These are phyloP conservation scores for Garrulus glandarius DNA, from an alignment of 2,797 vertebrate genomes.

Conservation along the genomic window DNA sequence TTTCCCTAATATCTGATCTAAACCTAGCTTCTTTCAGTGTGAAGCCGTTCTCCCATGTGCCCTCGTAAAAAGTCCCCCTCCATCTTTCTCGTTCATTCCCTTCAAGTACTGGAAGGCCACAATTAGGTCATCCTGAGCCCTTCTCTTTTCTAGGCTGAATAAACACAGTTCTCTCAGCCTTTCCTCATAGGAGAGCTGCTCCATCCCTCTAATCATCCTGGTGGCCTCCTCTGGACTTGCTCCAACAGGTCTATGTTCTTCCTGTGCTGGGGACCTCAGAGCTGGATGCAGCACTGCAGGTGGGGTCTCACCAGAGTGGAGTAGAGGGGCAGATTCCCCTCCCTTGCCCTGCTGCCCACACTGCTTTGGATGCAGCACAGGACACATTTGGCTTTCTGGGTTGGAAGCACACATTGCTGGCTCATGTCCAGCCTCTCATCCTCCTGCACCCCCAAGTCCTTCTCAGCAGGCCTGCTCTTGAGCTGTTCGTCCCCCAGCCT, in stretches of 20 bases:
- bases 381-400: neutral
- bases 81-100: neutral
- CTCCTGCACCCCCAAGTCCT: neutral
- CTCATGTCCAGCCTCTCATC: neutral
- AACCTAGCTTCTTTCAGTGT: neutral
- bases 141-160: neutral
- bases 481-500: neutral
- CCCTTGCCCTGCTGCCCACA: accelerated
- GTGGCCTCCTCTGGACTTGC: neutral
- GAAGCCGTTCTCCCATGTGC: neutral
- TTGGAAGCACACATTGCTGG: neutral
- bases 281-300: accelerated
- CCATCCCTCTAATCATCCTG: neutral
- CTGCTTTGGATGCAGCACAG: neutral
- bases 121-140: neutral
- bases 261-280: neutral
- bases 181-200: neutral
- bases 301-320: neutral
- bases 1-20: neutral
- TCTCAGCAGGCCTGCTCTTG: neutral
- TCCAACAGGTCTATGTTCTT: neutral
- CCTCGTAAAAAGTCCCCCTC: neutral
- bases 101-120: neutral
- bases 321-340: neutral
- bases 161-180: neutral